These are phyloP conservation scores for Astyanax mexicanus DNA, from an alignment of 2,797 vertebrate species.

Conservation along the genomic window DNA sequence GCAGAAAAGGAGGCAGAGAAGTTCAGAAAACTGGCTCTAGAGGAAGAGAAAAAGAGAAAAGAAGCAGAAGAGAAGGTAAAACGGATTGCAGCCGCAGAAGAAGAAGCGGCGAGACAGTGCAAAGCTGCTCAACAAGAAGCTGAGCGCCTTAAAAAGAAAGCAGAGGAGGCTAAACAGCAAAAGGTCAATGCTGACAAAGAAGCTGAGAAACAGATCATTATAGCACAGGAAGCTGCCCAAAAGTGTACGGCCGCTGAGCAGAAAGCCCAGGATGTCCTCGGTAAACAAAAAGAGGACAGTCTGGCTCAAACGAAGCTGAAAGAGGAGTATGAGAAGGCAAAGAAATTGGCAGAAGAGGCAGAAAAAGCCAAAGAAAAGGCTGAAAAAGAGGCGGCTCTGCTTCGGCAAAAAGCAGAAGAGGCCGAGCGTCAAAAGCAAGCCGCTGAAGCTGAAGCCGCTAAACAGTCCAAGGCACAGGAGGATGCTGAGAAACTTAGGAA, in stretches of 20 bases:
- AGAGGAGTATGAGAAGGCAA: constrained; percentile 85
- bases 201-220: constrained; percentile 86
- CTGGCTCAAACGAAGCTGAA: constrained; percentile 86
- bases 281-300: constrained; percentile 88
- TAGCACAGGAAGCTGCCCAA: constrained; percentile 90
- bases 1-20: constrained; percentile 88
- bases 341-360: constrained; percentile 84
- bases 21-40: constrained; percentile 84
- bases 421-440: constrained; percentile 87
- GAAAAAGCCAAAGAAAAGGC: constrained; percentile 86
- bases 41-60: constrained; percentile 88
- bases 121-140: constrained; percentile 89
- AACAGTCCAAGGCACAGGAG: constrained; percentile 83
- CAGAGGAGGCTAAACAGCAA: constrained; percentile 87
- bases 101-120: constrained; percentile 89
- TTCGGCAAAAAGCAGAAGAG: constrained; percentile 89
- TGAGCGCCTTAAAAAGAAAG: constrained; percentile 86
- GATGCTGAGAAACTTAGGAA: constrained; percentile 88
- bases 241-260: constrained; percentile 87
- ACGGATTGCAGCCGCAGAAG: constrained; percentile 86
- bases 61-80: constrained; percentile 93
- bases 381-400: constrained; percentile 84
- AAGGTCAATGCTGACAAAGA: constrained; percentile 88
- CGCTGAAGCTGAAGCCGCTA: constrained; percentile 88
- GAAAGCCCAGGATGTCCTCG: constrained; percentile 85